Evolutionary conservation across 2,888 invertebrate species (phyloP).

Genomic region (Xanthia icteritia): DNA sequence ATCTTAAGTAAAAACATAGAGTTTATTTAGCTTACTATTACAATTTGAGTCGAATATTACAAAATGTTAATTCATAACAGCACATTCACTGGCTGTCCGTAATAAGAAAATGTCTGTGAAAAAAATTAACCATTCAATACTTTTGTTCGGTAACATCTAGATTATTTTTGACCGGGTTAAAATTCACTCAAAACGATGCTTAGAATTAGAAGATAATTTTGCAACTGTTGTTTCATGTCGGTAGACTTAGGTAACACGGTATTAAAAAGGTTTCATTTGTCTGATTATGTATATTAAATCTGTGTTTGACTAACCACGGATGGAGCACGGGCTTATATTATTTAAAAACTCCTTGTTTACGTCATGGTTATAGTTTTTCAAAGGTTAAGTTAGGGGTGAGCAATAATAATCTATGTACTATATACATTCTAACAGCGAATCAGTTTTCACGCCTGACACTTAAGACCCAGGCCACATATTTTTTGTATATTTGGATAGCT

Average conservation of each 20-base stretch:
- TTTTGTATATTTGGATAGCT: too few relatives aligned
- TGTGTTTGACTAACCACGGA: conserved; percentile 14
- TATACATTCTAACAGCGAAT: too few relatives aligned
- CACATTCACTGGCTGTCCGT: conserved; percentile 35
- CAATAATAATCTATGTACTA: too few relatives aligned
- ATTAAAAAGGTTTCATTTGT: conserved; percentile 18
- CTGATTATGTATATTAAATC: conserved; percentile 33
- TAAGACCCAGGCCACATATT: too few relatives aligned
- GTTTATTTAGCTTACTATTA: conserved; percentile 38
- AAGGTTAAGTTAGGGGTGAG: too few relatives aligned
- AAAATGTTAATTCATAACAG: conserved; percentile 45
- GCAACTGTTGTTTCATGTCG: conserved; percentile 14
- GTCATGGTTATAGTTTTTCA: too few relatives aligned
- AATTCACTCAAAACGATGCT: conserved; percentile 23
- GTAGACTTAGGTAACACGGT: conserved; percentile 27
- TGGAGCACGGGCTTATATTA: not conserved
- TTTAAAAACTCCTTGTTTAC: not conserved
- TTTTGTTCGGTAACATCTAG: conserved; percentile 49
- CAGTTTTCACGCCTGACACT: too few relatives aligned
- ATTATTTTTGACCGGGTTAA: conserved; percentile 54
- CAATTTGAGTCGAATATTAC: conserved; percentile 45
- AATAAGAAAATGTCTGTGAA: conserved; percentile 44
- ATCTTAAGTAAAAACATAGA: conserved; percentile 18
- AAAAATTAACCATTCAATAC: conserved; percentile 44
- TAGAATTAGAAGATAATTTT: conserved; percentile 19